phyloP scores from a whole-genome alignment of 2,797 vertebrate genomes.

The Nannoperca australis region DNA sequence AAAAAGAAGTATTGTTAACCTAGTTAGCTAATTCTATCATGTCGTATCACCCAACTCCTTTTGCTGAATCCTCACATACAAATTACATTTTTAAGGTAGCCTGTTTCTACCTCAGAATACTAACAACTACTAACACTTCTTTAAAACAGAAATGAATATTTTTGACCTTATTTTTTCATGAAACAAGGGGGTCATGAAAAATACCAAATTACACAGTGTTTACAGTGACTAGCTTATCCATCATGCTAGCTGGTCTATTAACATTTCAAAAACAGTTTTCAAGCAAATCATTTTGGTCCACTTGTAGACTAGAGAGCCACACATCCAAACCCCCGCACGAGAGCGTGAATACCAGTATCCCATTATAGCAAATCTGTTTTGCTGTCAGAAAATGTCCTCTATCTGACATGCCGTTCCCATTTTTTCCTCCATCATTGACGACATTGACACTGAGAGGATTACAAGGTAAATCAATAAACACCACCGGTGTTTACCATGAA shows the following conservation, averaged over 20 bases:
- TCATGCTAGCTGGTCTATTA: background rate
- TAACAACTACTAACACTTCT: background rate
- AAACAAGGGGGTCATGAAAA: background rate
- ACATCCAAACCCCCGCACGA: slow-evolving; percentile 34
- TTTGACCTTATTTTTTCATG: too few species aligned
- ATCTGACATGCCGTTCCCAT: slow-evolving; percentile 50
- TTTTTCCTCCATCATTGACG: slow-evolving; percentile 61
- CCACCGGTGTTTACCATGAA: slow-evolving; percentile 45
- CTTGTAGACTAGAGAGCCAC: background rate
- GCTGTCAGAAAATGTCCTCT: slow-evolving; percentile 59
- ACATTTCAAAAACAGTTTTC: slow-evolving; percentile 14
- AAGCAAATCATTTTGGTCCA: slow-evolving; percentile 13
- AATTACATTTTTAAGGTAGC: background rate
- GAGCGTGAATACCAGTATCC: slow-evolving; percentile 47
- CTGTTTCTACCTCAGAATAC: background rate
- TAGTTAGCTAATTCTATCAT: background rate
- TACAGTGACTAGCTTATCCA: background rate
- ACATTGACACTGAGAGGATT: slow-evolving; percentile 77
- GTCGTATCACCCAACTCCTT: background rate
- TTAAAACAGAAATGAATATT: background rate
- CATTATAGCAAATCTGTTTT: slow-evolving; percentile 65
- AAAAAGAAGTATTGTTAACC: background rate
- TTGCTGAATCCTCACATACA: background rate
- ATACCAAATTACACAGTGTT: background rate
- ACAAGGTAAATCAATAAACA: slow-evolving; percentile 81